Base-by-base conservation (phyloP, 2,888 invertebrate species). In the Helobdella robusta region DNA sequence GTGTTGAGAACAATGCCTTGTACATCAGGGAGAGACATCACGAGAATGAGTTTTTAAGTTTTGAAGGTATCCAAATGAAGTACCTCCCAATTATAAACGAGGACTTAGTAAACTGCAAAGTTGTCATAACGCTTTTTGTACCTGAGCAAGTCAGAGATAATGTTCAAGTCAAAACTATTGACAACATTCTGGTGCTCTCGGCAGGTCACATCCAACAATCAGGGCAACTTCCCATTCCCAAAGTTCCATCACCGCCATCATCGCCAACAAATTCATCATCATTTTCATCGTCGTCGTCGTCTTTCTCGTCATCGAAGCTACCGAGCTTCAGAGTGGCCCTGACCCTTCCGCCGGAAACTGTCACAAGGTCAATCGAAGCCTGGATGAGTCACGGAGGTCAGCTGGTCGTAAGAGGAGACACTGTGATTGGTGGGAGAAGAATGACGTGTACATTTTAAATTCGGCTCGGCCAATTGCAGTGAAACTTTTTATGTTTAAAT, bases 361-460 rank as follows among this genome's bases (percentile, higher is more conserved):
- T 56, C 25, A 56, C 56, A 32, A 56, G 56, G 32, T 25, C 56
- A n/a, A 56, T 56, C 25, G 56, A 56, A 28, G 3, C 56, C 28
- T 56, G 56, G 56, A 2, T 56, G 32, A 32, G n/a, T n/a, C 30
- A 56, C 56, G 28, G 56, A 28, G 56, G 56, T 1, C 56, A 56
- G 56, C 56, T 56, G 8, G n/a, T 56, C 25, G 56, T 30, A n/a
- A 30, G 30, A 6, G 56, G 56, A n/a, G n/a, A 4, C 8, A 56
- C 56, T n/a, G 32, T 32, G 6, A 32, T 28, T 5, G 25, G 28
- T 8, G 56, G 56, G n/a, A 56, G 56, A 30, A 25, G 56, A 25
- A 56, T 56, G 56, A 56, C 56, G 6, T 56, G 56, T n/a, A 56
- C 28, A n/a, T 56, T 56, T 28, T 56, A 28, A 56, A n/a, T n/a